Base-by-base conservation (phyloP, 1,140 invertebrate genomes). In the Mizuhopecten yessoensis region DNA sequence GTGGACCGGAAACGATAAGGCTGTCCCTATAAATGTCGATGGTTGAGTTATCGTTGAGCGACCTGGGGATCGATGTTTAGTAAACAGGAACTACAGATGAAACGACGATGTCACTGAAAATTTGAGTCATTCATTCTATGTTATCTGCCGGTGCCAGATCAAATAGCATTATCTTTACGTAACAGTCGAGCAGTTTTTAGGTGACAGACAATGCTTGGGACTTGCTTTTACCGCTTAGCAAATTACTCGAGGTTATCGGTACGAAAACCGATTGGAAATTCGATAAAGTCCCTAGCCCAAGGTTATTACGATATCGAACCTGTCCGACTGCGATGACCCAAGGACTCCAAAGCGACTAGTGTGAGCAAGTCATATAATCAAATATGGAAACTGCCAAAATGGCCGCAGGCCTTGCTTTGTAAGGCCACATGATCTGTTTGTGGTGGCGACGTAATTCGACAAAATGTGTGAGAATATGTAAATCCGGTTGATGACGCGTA, bases 171-270 rank as follows among this genome's bases (percentile, higher is more conserved):
- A 75, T 75, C 57, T n/a, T 75, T n/a, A 17, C 57, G 57, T 75
- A 75, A 75, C 57, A 75, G 57, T 75, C 57, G 57, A 75, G 23
- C 57, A 75, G 57, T 75, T 75, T 75, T 75, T 75, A 75, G 57
- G 57, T 75, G 57, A 75, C 57, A 75, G 57, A 75, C 57, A 75
- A 75, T 75, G 57, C 57, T 75, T 75, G 23, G n/a, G 57, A 29
- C 57, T 75, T 75, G 57, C 57, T 75, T 75, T 75, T 75, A 75
- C 57, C 57, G 57, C 57, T 75, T 75, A 75, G 57, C 57, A 75
- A 75, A 75, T 75, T 75, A 75, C 57, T 75, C 1, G 23, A 13
- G 57, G 57, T 75, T 75, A 75, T 75, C 57, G n/a, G 57, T 75
- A 75, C 57, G 57, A 75, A 75, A 75, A 75, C 57, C 57, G 57